Percentiles rank a stretch among this genome's conserved stretches.
Evolutionary conservation across 2,113 vertebrate species (phyloP).

Genomic region (Lethenteron camtschaticum): DNA sequence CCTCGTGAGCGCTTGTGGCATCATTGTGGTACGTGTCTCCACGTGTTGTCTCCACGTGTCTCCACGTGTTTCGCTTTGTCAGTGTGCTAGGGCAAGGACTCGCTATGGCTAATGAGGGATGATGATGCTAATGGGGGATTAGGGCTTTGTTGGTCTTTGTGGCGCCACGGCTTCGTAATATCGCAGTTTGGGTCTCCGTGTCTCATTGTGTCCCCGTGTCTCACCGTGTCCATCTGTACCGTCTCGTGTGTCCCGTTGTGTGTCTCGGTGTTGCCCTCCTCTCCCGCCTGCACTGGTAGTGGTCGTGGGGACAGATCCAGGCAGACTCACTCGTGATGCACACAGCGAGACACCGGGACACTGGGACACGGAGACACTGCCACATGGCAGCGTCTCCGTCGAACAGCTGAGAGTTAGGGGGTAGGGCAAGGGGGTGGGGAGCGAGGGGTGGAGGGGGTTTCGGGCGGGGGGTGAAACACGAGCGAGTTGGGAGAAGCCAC

Average conservation of each 20-base stretch:
- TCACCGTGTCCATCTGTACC: too few relatives aligned
- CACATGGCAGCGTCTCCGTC: neutral
- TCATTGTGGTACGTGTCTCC: conserved; percentile 45
- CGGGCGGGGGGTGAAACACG: neutral
- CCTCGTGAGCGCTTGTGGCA: conserved; percentile 60
- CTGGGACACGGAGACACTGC: neutral
- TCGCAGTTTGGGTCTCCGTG: too few relatives aligned
- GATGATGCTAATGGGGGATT: too few relatives aligned
- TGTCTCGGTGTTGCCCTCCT: too few relatives aligned
- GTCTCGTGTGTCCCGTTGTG: neutral
- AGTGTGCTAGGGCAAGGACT: too few relatives aligned
- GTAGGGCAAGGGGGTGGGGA: neutral
- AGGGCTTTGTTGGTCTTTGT: too few relatives aligned
- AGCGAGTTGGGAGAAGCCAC: neutral
- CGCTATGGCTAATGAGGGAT: too few relatives aligned
- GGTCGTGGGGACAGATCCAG: neutral
- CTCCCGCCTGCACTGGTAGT: neutral
- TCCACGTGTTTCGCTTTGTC: too few relatives aligned
- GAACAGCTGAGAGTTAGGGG: neutral
- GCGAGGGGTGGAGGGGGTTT: neutral
- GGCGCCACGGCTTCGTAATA: too few relatives aligned
- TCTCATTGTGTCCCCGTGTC: too few relatives aligned
- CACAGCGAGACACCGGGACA: neutral
- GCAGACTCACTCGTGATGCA: too few relatives aligned
- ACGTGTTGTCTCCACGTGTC: too few relatives aligned